Evolutionary conservation across 2,888 invertebrate genomes (phyloP), one percentile per base, ranked within the genome.

Genomic region (Mesorhabditis belari): DNA sequence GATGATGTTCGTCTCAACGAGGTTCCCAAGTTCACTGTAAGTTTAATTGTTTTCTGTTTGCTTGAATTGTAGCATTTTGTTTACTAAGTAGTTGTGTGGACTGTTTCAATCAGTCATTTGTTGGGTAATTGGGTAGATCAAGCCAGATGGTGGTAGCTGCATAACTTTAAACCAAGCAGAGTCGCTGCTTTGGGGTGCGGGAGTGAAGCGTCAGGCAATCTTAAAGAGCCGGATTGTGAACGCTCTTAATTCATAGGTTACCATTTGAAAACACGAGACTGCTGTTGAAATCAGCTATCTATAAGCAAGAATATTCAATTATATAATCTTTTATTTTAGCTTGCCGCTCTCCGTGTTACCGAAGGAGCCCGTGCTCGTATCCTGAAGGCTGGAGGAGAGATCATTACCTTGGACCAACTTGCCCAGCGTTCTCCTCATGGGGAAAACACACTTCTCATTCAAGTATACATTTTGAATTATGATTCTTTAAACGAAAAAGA

Each of bases 321-420:
- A 57, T 12, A 21, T 27, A 23, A 4, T 55, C 6, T 6, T 49
- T 54, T 53, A 49, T 67, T 63, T 57, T 19, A 73, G 71, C 44
- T 77, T 25, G 79, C 77, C 83, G 96, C 96, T 66, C 86, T 98
- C 62, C 89, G 90, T 80, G 89, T 96, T 17, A 93, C 95, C 58
- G 91, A 92, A 81, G 89, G 89, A 77, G 98, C 98, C 56, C 88
- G 96, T 71, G 93, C 92, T 66, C 88, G 96, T 65, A 96, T 98
- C 82, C 85, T 98, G 81, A 91, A 92, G 85, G 91, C 92, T 81
- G 93, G 91, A 81, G 94, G 98, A 76, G 90, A 94, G 83, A 89
- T 96, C 69, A 86, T 96, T 70, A 98, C 96, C 6, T 94, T 98
- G 81, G 98, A 98, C 84, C 94, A 98, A 84, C 85, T 99, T 82